Conservation (phyloP, 2,888 invertebrate genomes). For the Elaeidobius kamerunicus region DNA sequence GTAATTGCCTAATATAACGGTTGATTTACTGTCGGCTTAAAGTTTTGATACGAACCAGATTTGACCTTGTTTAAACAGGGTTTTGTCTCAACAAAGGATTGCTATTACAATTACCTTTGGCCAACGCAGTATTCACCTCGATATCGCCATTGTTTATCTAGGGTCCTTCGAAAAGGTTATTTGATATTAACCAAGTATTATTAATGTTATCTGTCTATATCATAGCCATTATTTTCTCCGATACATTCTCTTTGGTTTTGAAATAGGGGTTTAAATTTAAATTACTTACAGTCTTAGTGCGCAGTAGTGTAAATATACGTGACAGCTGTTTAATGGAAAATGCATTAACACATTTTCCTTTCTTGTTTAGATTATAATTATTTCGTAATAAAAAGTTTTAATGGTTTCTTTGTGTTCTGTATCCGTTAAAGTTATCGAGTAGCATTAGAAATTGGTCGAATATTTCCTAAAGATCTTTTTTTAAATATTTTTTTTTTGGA, state of each 20-base stretch:
- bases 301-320: no score
- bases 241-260: neutral
- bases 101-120: conserved; percentile 9
- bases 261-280: no score
- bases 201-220: neutral
- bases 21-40: neutral
- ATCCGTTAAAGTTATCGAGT: no score
- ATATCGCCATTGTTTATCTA: conserved; percentile 2
- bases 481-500: no score
- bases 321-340: no score
- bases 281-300: no score
- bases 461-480: no score
- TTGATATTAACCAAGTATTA: conserved; percentile 1
- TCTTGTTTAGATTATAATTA: no score
- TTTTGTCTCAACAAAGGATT: conserved; percentile 9
- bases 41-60: neutral
- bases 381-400: no score
- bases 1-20: neutral
- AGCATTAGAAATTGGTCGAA: no score
- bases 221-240: neutral
- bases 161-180: conserved; percentile 1
- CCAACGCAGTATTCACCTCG: conserved; percentile 7
- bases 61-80: conserved; percentile 8
- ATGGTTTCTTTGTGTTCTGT: no score
- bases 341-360: no score